Evolutionary conservation across 2,113 vertebrate genomes (phyloP).

Genomic region (Odocoileus hemionus): DNA sequence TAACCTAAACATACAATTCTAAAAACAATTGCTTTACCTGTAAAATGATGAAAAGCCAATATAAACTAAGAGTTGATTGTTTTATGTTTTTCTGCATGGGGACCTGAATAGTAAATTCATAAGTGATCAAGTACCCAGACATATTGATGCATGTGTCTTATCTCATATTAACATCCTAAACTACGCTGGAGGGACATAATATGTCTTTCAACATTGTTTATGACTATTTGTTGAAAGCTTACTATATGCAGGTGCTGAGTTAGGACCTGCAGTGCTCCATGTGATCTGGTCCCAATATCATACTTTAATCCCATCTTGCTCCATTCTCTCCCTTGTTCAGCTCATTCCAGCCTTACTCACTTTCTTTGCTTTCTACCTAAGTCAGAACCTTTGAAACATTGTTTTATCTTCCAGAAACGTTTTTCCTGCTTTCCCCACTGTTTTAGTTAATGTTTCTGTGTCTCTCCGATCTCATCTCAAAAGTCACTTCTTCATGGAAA

Average conservation of each 20-base stretch:
- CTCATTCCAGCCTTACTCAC: not conserved
- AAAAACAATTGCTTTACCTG: not conserved
- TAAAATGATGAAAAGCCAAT: slow-evolving; percentile 8
- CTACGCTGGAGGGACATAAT: not conserved
- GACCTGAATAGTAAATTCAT: slow-evolving; percentile 38
- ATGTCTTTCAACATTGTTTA: not conserved
- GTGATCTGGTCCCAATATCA: not conserved
- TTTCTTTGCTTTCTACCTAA: not conserved
- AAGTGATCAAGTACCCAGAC: slow-evolving; percentile 32
- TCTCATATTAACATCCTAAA: slow-evolving; percentile 5
- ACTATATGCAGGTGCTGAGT: not conserved
- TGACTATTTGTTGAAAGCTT: not conserved
- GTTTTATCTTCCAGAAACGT: not conserved
- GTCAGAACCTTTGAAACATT: not conserved
- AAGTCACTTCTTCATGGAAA: not conserved
- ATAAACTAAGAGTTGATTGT: not conserved
- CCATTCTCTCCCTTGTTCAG: not conserved
- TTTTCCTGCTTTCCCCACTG: not conserved
- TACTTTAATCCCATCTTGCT: not conserved
- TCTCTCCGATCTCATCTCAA: not conserved
- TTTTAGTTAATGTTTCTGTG: not conserved
- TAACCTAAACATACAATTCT: slow-evolving; percentile 14
- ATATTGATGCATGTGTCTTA: not conserved
- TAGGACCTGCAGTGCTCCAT: not conserved
- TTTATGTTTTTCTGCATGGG: not conserved